Evolutionary conservation across 1,140 invertebrate species (phyloP).

Genomic region (Holotrichia oblita): DNA sequence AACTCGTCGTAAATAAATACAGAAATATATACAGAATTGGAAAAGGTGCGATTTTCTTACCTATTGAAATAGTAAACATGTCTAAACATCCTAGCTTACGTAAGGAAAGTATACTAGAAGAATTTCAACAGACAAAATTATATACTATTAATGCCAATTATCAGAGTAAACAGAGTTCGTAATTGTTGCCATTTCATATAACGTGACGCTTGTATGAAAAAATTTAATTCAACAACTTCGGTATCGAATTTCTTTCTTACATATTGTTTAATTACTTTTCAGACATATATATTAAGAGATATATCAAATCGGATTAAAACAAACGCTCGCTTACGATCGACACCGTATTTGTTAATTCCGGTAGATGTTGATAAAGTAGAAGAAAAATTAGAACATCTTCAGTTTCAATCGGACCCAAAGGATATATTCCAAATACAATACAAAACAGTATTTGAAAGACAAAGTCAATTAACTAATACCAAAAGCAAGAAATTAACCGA

Average conservation of each 20-base stretch:
- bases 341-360: conserved; percentile 48
- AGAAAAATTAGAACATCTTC: conserved; percentile 52
- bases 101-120: too few relatives aligned
- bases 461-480: conserved; percentile 47
- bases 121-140: too few relatives aligned
- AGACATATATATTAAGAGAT: conserved; percentile 57
- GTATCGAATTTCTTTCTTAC: background rate
- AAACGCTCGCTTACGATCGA: conserved; percentile 41
- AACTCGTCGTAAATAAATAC: too few relatives aligned
- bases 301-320: conserved; percentile 51
- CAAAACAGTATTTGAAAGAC: conserved; percentile 50
- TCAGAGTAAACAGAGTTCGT: too few relatives aligned
- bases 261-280: conserved; percentile 40
- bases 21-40: too few relatives aligned
- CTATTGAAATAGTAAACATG: too few relatives aligned
- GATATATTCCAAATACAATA: conserved; percentile 48
- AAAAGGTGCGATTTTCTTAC: too few relatives aligned
- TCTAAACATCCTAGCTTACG: too few relatives aligned
- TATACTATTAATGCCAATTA: too few relatives aligned
- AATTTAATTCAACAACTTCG: background rate
- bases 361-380: conserved; percentile 48
- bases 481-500: conserved; percentile 50
- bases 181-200: too few relatives aligned
- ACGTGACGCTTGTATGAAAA: too few relatives aligned
- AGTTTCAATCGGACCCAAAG: conserved; percentile 46